phyloP scores from a whole-genome alignment of 2,888 invertebrate genomes.

The Platycheirus rosarum region DNA sequence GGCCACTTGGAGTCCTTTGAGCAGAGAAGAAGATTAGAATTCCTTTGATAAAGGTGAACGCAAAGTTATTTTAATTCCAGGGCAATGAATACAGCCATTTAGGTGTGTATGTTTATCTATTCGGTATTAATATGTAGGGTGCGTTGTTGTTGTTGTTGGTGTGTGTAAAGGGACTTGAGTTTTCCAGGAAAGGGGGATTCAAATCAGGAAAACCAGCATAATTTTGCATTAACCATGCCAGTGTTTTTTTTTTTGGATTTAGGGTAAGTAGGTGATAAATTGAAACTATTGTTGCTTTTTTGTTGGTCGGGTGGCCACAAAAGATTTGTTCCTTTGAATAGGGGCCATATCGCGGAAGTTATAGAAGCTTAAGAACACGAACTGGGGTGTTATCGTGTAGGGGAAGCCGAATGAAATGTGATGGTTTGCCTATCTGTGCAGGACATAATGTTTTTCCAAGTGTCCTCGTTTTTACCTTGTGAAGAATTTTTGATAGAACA shows the following conservation, averaged over 20 bases:
- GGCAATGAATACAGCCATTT: conserved; percentile 37
- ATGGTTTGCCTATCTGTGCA: too few species aligned
- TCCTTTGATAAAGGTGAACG: conserved; percentile 34
- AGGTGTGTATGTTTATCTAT: conserved; percentile 23
- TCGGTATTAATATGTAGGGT: background rate
- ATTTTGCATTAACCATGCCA: conserved; percentile 25
- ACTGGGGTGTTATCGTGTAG: too few species aligned
- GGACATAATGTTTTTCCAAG: too few species aligned
- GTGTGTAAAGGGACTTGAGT: conserved; percentile 1
- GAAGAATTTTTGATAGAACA: too few species aligned
- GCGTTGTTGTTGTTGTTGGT: background rate
- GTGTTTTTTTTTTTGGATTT: conserved; percentile 28
- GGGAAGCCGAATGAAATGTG: too few species aligned
- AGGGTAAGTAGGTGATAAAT: conserved; percentile 27
- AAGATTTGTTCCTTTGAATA: background rate
- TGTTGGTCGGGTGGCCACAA: background rate
- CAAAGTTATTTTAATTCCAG: conserved; percentile 25
- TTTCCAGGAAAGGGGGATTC: conserved; percentile 1
- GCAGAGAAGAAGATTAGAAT: conserved; percentile 39
- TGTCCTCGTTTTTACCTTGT: too few species aligned
- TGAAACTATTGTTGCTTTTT: conserved; percentile 25
- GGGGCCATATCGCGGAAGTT: background rate
- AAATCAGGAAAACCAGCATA: conserved; percentile 12
- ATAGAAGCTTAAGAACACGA: background rate
- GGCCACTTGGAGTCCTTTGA: conserved; percentile 59